A percentile compares a stretch with the other conserved stretches of the same genome.
phyloP scores from a whole-genome alignment of 2,113 vertebrate genomes.

The Amblyornis subalaris region DNA sequence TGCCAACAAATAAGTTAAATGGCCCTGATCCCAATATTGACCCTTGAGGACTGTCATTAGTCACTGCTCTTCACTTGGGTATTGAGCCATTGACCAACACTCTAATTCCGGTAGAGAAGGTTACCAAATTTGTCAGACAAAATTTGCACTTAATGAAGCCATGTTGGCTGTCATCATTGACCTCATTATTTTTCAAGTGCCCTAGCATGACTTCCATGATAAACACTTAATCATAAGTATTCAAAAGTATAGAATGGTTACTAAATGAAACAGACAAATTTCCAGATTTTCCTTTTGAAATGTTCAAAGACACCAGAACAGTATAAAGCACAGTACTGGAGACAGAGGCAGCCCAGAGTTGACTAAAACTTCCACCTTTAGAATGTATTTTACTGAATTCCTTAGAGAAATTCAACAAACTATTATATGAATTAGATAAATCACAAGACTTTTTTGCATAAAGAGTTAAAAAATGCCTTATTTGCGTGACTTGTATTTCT shows the following conservation, averaged over 20 bases:
- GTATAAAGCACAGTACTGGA: background rate
- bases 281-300: background rate
- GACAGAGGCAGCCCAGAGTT: background rate
- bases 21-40: background rate
- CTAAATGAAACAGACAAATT: conserved; percentile 4
- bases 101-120: background rate
- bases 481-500: background rate
- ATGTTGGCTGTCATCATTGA: background rate
- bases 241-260: background rate
- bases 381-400: background rate
- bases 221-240: conserved; percentile 9
- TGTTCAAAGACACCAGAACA: background rate
- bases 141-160: background rate
- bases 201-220: background rate
- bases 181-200: background rate
- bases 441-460: background rate
- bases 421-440: background rate
- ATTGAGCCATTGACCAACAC: background rate
- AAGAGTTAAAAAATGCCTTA: background rate
- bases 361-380: background rate
- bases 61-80: background rate
- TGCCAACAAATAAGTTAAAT: background rate
- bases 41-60: background rate
- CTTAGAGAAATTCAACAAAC: background rate
- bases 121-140: background rate